Evolutionary conservation across 2,888 invertebrate species (phyloP).

Genomic region (Archaeoteleia sp.): DNA sequence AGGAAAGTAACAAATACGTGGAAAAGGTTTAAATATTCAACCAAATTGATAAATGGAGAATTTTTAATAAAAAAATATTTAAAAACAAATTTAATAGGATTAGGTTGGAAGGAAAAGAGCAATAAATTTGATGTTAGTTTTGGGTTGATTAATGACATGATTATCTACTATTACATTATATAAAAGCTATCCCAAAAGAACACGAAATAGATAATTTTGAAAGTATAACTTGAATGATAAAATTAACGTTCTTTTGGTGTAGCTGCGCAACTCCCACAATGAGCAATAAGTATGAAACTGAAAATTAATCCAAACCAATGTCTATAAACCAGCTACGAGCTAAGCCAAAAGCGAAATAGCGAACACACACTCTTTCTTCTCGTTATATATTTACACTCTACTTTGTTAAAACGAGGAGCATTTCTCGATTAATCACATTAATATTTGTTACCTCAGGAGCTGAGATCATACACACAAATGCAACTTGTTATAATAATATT

Average conservation of each 20-base stretch:
- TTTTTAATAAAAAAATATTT: slow-evolving; percentile 3
- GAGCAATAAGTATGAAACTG: slow-evolving; percentile 2
- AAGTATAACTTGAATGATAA: not conserved
- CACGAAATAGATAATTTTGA: not conserved
- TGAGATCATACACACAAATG: slow-evolving; percentile 72
- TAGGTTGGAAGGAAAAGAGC: slow-evolving; percentile 53
- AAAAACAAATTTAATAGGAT: slow-evolving; percentile 39
- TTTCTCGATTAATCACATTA: slow-evolving; percentile 63
- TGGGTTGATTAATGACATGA: slow-evolving; percentile 61
- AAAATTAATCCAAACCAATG: slow-evolving; percentile 44
- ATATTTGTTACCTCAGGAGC: slow-evolving; percentile 74
- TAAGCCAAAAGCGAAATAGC: slow-evolving; percentile 59
- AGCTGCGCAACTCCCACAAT: slow-evolving; percentile 5
- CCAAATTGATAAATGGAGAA: not conserved
- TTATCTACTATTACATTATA: slow-evolving; percentile 56
- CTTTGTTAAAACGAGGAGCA: slow-evolving; percentile 55
- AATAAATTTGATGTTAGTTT: slow-evolving; percentile 62
- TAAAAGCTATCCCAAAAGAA: slow-evolving; percentile 30
- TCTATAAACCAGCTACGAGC: slow-evolving; percentile 50
- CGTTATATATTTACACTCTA: slow-evolving; percentile 51
- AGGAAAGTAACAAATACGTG: slow-evolving; percentile 10
- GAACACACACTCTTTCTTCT: slow-evolving; percentile 61
- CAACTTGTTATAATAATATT: slow-evolving; percentile 57
- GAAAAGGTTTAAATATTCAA: slow-evolving; percentile 53
- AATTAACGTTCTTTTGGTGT: slow-evolving; percentile 24